phyloP scores from a whole-genome alignment of 2,888 invertebrate genomes.

The Cerastis rubricosa region DNA sequence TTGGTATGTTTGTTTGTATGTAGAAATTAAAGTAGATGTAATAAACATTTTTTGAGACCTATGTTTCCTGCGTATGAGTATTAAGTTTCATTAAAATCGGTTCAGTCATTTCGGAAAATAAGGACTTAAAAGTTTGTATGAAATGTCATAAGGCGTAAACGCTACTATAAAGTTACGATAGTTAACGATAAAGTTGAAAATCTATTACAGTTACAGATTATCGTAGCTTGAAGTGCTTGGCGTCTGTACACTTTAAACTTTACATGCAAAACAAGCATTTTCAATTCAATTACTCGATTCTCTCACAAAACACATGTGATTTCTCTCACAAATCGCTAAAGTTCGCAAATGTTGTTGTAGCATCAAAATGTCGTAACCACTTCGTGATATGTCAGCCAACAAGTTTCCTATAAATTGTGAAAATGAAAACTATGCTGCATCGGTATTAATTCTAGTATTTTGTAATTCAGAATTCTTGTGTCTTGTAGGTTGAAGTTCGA shows the following conservation, averaged over 20 bases:
- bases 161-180: no score
- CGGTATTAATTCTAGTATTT: conserved; percentile 41
- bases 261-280: conserved; percentile 41
- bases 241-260: neutral
- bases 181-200: no score
- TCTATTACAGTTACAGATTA: no score
- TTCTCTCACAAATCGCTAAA: conserved; percentile 55
- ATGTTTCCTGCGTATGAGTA: no score
- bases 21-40: neutral
- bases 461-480: conserved; percentile 35
- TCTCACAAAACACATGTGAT: conserved; percentile 50
- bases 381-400: conserved; percentile 63
- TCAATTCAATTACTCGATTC: conserved; percentile 54
- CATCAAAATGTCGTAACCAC: conserved; percentile 53
- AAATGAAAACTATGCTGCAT: conserved; percentile 53
- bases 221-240: no score
- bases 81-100: no score
- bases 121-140: no score
- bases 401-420: conserved; percentile 65
- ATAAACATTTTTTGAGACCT: no score
- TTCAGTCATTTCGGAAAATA: no score
- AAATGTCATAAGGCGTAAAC: no score
- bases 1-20: neutral
- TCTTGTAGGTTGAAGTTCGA: conserved; percentile 11
- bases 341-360: conserved; percentile 52